Evolutionary conservation across 2,888 invertebrate genomes (phyloP).

Genomic region (Caenorhabditis macrosperma): DNA sequence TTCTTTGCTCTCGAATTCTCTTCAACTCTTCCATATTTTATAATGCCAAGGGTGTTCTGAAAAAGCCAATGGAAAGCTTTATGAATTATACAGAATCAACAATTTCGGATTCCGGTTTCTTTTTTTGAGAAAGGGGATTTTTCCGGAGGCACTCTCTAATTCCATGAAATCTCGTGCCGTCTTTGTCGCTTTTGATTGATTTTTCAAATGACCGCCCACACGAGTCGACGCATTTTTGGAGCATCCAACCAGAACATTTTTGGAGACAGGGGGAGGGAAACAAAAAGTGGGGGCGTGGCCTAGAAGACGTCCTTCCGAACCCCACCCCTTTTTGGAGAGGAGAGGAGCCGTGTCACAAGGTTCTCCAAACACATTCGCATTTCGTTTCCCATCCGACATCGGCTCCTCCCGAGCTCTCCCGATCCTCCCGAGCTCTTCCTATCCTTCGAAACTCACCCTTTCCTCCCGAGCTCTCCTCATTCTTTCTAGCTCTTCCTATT

Average conservation of each 20-base stretch:
- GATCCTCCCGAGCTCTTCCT: not conserved
- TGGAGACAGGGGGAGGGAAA: conserved; percentile 4
- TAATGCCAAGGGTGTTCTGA: not conserved
- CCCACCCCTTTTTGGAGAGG: conserved; percentile 38
- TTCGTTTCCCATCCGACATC: too few species aligned
- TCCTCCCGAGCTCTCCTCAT: not conserved
- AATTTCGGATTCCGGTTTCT: not conserved
- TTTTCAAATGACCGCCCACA: conserved; percentile 19
- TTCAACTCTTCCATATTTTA: not conserved
- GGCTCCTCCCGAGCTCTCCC: not conserved
- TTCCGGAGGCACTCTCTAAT: not conserved
- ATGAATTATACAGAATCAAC: not conserved
- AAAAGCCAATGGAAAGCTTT: not conserved
- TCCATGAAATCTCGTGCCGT: conserved; percentile 2
- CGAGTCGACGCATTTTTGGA: conserved; percentile 3
- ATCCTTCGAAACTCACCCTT: too few species aligned
- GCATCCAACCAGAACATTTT: conserved; percentile 31
- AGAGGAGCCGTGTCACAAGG: conserved; percentile 33
- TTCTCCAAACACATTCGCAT: conserved; percentile 10
- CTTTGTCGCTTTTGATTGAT: conserved; percentile 14
- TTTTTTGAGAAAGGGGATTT: not conserved
- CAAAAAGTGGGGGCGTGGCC: conserved; percentile 27
- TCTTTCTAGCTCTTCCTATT: not conserved
- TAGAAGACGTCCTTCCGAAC: conserved; percentile 46
- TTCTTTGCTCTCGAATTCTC: not conserved